These are phyloP conservation scores for Daktulosphaira vitifoliae DNA, from an alignment of 1,140 invertebrate genomes.

Conservation along the genomic window DNA sequence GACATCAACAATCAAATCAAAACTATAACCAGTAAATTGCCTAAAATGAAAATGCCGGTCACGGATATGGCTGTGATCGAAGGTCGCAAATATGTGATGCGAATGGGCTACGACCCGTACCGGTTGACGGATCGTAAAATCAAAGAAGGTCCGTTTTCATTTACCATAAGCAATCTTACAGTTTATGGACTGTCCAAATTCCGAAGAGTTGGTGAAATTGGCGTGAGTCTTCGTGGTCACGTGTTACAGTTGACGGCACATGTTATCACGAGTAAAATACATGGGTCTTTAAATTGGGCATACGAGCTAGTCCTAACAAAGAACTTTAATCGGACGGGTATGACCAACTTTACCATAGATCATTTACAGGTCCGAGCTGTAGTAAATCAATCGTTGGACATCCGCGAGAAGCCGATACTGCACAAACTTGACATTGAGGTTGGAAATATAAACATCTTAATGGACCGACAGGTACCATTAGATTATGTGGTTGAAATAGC, in stretches of 20 bases:
- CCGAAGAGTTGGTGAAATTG: constrained; percentile 68
- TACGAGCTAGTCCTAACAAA: constrained; percentile 46
- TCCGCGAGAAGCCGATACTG: constrained; percentile 57
- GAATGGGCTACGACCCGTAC: constrained; percentile 63
- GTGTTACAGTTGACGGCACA: constrained; percentile 56
- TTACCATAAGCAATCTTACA: constrained; percentile 34
- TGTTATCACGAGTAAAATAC: constrained; percentile 64
- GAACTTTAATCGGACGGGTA: constrained; percentile 48
- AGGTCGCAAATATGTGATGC: constrained; percentile 56
- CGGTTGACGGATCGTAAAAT: constrained; percentile 27
- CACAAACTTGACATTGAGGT: constrained; percentile 66
- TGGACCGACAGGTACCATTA: constrained; percentile 62
- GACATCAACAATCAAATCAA: constrained; percentile 37
- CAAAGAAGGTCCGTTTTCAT: constrained; percentile 31
- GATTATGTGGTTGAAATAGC: constrained; percentile 64
- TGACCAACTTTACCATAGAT: constrained; percentile 61
- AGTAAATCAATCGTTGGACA: constrained; percentile 65
- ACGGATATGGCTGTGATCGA: constrained; percentile 69
- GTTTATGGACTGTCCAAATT: constrained; percentile 60
- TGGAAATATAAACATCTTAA: constrained; percentile 56
- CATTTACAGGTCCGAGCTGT: constrained; percentile 50
- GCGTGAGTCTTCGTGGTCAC: constrained; percentile 57
- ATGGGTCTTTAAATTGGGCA: constrained; percentile 62
- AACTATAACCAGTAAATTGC: constrained; percentile 45
- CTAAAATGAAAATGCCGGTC: constrained; percentile 68